Base-by-base conservation (phyloP, 2,888 invertebrate species). In the Drosophila atroscutellata region DNA sequence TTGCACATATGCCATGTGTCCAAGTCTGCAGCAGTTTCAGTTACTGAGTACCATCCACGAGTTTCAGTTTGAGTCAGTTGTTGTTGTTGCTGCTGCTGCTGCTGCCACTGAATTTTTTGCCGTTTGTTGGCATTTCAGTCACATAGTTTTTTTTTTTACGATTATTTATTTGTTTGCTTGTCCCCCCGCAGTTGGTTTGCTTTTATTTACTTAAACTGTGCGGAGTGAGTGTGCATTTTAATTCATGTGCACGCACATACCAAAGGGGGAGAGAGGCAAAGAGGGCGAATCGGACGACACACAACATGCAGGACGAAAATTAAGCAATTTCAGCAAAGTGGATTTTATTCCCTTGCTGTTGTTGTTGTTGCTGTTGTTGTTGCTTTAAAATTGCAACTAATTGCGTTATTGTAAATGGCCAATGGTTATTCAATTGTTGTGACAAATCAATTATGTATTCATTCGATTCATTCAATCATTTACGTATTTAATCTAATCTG, bases 201-300 rank as follows among this genome's bases (percentile, higher is more conserved):
- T 64, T 81, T 77, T 86, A 86, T 88, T 86, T 84, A 69, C 82
- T 79, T 75, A 65, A 77, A 77, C 68, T 73, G 70, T 70, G 72
- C 67, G 72, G 73, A 57, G 74, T 77, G 81, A 72, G 76, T 71
- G 37, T 81, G 77, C 67, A 62, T 81, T 75, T 56, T 51, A 64
- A 69, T 80, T 65, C 15, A 52, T 36, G 52, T 32, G 49, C 61
- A 70, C 71, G 64, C 73, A 73, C 34, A 26, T 26, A n/a, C 26
- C n/a, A 73, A 42, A 45, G 34, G 13, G 3, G 3, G 32, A 4
- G 34, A 34, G 0, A 3, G 13, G 4, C 13, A 34, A 47, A 26
- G 37, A 18, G 3, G 32, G 34, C 3, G 11, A 11, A 32, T 9
- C 15, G 20, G 24, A 20, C 42, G 24, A 56, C 56, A 32, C 59